A percentile compares a stretch with the other conserved stretches of the same genome.
Conservation (phyloP, 92 coral and sea anemone genomes). For the Bergia sp. region DNA sequence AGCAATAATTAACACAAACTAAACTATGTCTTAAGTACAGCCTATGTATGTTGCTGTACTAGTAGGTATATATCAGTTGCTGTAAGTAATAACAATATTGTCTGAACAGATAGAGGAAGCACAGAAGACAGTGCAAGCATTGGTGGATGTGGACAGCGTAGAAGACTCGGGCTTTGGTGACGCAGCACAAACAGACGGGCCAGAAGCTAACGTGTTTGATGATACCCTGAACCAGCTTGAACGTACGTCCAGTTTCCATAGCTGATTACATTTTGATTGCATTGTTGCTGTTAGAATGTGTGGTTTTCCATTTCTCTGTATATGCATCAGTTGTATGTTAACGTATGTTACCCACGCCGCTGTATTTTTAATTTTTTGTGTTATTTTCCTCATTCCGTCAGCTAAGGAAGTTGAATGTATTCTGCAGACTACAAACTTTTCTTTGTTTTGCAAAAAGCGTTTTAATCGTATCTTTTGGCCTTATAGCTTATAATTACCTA, state of each 20-base stretch:
- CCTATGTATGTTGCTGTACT: not conserved
- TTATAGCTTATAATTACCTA: too few relatives aligned
- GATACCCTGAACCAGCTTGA: slow-evolving; percentile 69
- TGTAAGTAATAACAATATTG: not conserved
- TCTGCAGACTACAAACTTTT: too few relatives aligned
- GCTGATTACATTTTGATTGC: not conserved
- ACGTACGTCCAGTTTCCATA: slow-evolving; percentile 40
- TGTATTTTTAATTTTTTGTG: too few relatives aligned
- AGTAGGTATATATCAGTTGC: not conserved
- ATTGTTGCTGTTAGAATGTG: too few relatives aligned
- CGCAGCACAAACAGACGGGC: slow-evolving; percentile 58
- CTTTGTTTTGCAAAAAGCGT: too few relatives aligned
- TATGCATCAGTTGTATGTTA: too few relatives aligned
- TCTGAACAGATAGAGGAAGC: slow-evolving; percentile 26
- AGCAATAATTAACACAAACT: not conserved
- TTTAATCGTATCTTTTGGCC: too few relatives aligned
- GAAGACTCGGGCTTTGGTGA: slow-evolving; percentile 79
- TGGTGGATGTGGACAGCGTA: slow-evolving; percentile 59
- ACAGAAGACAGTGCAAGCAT: slow-evolving; percentile 16
- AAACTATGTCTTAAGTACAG: too few relatives aligned
- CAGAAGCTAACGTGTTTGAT: slow-evolving; percentile 67
- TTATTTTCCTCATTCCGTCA: too few relatives aligned
- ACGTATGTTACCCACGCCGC: too few relatives aligned
- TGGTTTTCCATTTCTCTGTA: not conserved
- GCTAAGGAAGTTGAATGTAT: too few relatives aligned